A percentile compares a stretch with the other conserved stretches of the same genome.
Evolutionary conservation across 2,113 vertebrate genomes (phyloP).

Genomic region (Nesoenas mayeri): DNA sequence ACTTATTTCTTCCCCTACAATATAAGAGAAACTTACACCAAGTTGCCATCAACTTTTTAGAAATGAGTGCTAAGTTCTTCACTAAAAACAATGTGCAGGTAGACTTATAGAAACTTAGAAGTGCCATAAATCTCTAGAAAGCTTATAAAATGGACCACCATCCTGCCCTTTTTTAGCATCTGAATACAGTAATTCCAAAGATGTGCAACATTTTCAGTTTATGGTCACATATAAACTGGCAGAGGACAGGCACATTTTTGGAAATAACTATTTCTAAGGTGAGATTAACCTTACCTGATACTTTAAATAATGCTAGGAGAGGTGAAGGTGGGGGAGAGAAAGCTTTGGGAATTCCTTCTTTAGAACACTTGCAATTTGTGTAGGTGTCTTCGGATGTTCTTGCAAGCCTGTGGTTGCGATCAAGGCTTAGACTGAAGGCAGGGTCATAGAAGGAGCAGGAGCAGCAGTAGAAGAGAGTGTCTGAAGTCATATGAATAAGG

Average conservation of each 20-base stretch:
- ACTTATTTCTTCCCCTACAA: background rate
- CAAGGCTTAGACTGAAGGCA: background rate
- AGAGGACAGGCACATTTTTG: background rate
- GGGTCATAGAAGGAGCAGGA: background rate
- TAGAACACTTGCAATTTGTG: background rate
- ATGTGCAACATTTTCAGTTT: background rate
- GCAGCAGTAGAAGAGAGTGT: background rate
- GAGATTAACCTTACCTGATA: background rate
- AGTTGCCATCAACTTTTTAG: background rate
- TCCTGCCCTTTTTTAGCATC: background rate
- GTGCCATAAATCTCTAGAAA: background rate
- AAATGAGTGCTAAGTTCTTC: fast-evolving
- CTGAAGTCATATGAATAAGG: background rate
- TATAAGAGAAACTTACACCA: background rate
- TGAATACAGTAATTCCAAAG: background rate
- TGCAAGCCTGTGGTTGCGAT: background rate
- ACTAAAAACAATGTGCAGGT: background rate
- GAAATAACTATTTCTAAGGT: background rate
- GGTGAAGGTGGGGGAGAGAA: background rate
- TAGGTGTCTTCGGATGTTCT: background rate
- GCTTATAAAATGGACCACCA: background rate
- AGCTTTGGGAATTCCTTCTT: background rate
- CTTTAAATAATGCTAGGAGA: background rate
- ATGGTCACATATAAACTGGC: background rate
- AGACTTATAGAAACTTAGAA: background rate